Evolutionary conservation across 2,797 vertebrate species (phyloP), one percentile per base, ranked within the genome.

Genomic region (Tokudaia tokunoshimensis): DNA sequence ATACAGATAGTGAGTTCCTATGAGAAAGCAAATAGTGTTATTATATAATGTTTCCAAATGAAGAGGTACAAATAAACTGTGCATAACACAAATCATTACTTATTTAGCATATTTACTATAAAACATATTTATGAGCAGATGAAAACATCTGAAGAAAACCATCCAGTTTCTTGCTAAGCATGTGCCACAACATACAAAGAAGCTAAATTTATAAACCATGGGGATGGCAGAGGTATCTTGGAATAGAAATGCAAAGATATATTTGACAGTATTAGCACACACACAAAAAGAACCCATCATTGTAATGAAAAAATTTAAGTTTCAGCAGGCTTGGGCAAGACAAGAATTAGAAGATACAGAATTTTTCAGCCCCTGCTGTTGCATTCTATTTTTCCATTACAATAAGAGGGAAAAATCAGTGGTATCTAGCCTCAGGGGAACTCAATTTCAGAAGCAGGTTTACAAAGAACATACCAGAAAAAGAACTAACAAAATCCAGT

Each of bases 401-500:
- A 82, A 70, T 82, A 83, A 67, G 3, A 61, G 37, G 19, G 19
- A 5, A 37, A 14, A 94, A 91, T 44, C 19, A 26, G 37, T 89
- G n/a, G 12, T 15, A 80, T 78, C 24, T 79, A 91, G 41, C 78
- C 50, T 87, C 22, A 70, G 55, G 74, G n/a, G 26, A 94, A 91
- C 41, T 85, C 24, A 89, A 92, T 96, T 96, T 41, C 86, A 15
- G 61, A 96, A 96, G 61, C 19, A 41, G 55, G 61, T 95, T 97
- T 93, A 89, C 44, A 95, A 96, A 96, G 87, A 94, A 75, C 22
- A 86, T 29, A 79, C 17, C 34, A 82, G 37, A 57, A 97, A 97
- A 97, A 86, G 67, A 96, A 92, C 55, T 75, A 92, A 94, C 59
- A 94, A 96, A 97, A 97, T 97, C 94, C 89, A 87, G 87, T 81